Conservation (phyloP, 2,888 invertebrate species). For the Acleris sparsana region DNA sequence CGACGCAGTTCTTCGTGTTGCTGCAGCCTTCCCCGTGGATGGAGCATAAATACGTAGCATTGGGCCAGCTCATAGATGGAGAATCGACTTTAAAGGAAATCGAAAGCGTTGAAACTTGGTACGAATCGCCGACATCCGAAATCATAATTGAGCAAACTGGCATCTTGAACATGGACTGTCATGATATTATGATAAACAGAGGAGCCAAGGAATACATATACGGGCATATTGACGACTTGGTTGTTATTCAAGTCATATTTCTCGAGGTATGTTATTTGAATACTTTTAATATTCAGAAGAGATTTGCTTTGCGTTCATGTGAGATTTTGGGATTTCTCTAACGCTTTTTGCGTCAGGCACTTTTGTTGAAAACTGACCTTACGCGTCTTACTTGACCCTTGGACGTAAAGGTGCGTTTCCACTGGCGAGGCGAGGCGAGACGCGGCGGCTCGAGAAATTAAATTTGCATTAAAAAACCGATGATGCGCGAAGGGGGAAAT, state of each 20-base stretch:
- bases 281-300: too few relatives aligned
- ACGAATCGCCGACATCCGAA: conserved; percentile 81
- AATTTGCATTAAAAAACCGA: too few relatives aligned
- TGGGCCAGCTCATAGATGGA: conserved; percentile 88
- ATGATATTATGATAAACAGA: conserved; percentile 63
- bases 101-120: conserved; percentile 84
- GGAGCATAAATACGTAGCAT: conserved; percentile 88
- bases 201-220: conserved; percentile 60
- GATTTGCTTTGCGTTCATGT: too few relatives aligned
- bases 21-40: conserved; percentile 88
- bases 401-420: too few relatives aligned
- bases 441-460: too few relatives aligned
- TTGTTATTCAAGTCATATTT: conserved; percentile 54
- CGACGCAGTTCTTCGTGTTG: conserved; percentile 87
- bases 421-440: too few relatives aligned
- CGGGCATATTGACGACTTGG: conserved; percentile 66
- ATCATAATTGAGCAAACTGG: conserved; percentile 61
- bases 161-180: conserved; percentile 68
- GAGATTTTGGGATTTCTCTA: too few relatives aligned
- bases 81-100: conserved; percentile 83
- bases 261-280: conserved; percentile 52
- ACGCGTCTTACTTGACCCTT: too few relatives aligned
- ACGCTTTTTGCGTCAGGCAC: too few relatives aligned
- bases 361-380: too few relatives aligned
- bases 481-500: too few relatives aligned